These are phyloP conservation scores for Toxotes chatareus DNA, from an alignment of 2,113 vertebrate species.

Conservation along the genomic window DNA sequence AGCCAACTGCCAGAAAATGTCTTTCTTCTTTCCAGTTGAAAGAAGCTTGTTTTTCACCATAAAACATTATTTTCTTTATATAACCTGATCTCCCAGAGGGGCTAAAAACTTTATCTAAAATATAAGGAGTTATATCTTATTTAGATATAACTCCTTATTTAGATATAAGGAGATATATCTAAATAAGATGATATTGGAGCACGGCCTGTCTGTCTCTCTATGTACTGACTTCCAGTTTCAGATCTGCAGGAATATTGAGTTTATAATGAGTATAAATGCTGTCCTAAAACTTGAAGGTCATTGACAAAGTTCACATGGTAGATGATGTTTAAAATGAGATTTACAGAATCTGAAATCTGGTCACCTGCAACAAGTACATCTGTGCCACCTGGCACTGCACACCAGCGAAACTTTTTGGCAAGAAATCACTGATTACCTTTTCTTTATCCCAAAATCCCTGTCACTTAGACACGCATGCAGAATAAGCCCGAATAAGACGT, in stretches of 20 bases:
- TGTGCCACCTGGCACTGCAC: not conserved
- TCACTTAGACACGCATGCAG: not conserved
- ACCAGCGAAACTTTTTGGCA: not conserved
- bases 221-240: not conserved
- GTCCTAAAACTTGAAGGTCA: not conserved
- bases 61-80: not conserved
- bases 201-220: not conserved
- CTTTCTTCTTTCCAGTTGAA: too few species aligned
- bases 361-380: not conserved
- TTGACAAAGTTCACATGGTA: not conserved
- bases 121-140: too few species aligned
- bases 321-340: not conserved
- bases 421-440: not conserved
- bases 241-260: too few species aligned
- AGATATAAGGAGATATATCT: too few species aligned
- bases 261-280: too few species aligned
- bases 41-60: not conserved
- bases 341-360: not conserved
- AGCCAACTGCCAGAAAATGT: too few species aligned
- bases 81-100: too few species aligned
- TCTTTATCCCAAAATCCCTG: slow-evolving; percentile 6
- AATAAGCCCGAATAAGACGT: not conserved
- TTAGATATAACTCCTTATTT: too few species aligned
- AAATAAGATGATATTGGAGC: not conserved
- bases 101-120: too few species aligned